phyloP scores from a whole-genome alignment of 2,888 invertebrate genomes.

The Rutpela maculata region DNA sequence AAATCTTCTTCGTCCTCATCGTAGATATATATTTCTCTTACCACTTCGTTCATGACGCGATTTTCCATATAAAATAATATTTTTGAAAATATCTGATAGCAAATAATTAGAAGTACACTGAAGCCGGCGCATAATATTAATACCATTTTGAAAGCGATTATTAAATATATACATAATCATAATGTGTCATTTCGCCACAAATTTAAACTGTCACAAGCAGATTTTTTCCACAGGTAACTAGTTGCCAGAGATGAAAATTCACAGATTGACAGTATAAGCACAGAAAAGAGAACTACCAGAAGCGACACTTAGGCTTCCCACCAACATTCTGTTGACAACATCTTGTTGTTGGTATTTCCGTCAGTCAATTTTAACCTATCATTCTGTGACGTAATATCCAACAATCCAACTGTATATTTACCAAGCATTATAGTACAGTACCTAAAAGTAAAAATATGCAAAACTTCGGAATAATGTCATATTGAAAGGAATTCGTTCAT shows the following conservation, averaged over 20 bases:
- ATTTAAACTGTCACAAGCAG: conserved; percentile 15
- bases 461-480: no score
- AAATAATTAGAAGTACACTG: conserved; percentile 17
- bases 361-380: no score
- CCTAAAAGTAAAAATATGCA: no score
- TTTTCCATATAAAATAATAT: conserved; percentile 20
- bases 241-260: not conserved
- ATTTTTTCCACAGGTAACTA: not conserved
- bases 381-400: no score
- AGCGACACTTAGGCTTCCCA: no score
- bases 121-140: not conserved
- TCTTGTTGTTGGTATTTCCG: no score
- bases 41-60: conserved; percentile 25
- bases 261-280: no score
- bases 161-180: conserved; percentile 4
- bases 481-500: no score
- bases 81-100: conserved; percentile 31
- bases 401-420: no score
- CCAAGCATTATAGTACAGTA: no score
- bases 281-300: no score
- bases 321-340: no score
- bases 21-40: conserved; percentile 31
- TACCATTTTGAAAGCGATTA: conserved; percentile 20
- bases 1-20: conserved; percentile 27
- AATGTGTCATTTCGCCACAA: conserved; percentile 19